These are phyloP conservation scores for Theonella swinhoei DNA, from an alignment of 37 sponge, comb jelly and placozoan genomes.

Conservation along the genomic window DNA sequence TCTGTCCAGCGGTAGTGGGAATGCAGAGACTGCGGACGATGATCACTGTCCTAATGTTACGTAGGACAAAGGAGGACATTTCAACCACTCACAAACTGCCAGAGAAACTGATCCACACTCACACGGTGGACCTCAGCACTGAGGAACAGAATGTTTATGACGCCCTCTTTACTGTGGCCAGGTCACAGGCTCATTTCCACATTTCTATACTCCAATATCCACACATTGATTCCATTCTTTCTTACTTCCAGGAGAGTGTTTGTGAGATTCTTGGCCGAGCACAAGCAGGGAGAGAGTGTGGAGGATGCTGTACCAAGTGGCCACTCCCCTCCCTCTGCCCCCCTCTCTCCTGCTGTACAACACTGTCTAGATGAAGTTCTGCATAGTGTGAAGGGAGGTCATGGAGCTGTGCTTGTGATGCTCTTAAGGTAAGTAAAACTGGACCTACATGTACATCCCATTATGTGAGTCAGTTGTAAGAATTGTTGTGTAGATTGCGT, in stretches of 20 bases:
- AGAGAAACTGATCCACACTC: conserved; percentile 32
- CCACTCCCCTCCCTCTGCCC: background rate
- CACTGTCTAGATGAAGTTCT: background rate
- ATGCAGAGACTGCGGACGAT: conserved; percentile 67
- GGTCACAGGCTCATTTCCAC: conserved; percentile 16
- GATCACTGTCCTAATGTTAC: conserved; percentile 59
- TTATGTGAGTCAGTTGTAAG: too few relatives aligned
- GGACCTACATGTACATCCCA: too few relatives aligned
- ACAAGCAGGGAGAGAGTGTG: background rate
- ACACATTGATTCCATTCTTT: background rate
- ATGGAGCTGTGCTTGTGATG: conserved; percentile 24
- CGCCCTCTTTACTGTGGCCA: conserved; percentile 53
- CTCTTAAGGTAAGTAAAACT: conserved; percentile 46
- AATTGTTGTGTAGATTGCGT: conserved; percentile 39
- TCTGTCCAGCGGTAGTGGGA: conserved; percentile 40
- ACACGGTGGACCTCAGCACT: conserved; percentile 27
- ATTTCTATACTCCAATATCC: background rate
- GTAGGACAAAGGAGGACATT: conserved; percentile 54
- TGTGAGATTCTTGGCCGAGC: conserved; percentile 21
- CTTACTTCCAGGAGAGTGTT: conserved; percentile 11
- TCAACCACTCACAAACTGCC: conserved; percentile 54
- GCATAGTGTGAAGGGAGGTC: too few relatives aligned
- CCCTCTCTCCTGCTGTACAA: background rate
- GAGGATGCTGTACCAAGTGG: background rate
- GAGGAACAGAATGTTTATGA: conserved; percentile 56